phyloP scores from a whole-genome alignment of 2,888 invertebrate genomes.

The Sthenelais limicola region DNA sequence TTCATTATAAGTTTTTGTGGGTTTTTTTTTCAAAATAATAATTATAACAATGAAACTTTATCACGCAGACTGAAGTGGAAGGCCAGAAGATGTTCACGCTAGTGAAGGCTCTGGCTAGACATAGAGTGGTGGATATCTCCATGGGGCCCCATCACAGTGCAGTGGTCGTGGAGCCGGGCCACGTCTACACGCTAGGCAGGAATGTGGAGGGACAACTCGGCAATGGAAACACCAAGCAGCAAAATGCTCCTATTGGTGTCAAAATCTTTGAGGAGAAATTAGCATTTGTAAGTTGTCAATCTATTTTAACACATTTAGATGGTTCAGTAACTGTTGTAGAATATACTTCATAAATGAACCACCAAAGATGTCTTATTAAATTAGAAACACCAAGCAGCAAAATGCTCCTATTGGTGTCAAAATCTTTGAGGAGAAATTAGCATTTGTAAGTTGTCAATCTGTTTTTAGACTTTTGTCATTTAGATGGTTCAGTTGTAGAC shows the following conservation, averaged over 20 bases:
- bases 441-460: constrained; percentile 43
- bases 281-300: constrained; percentile 49
- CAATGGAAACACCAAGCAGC: constrained; percentile 72
- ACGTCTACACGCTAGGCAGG: constrained; percentile 79
- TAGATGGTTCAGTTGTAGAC: no score
- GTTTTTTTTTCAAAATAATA: neutral
- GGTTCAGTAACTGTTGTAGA: no score
- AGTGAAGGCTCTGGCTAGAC: constrained; percentile 74
- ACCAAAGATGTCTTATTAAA: no score
- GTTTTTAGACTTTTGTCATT: neutral
- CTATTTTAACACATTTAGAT: neutral
- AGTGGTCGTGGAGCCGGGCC: constrained; percentile 78
- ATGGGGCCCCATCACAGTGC: constrained; percentile 79
- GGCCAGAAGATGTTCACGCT: constrained; percentile 72
- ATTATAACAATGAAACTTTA: neutral
- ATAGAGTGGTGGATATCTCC: constrained; percentile 76
- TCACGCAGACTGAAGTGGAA: constrained; percentile 71
- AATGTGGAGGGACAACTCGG: constrained; percentile 80
- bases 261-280: constrained; percentile 72
- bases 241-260: constrained; percentile 72
- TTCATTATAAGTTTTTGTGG: no score
- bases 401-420: constrained; percentile 73
- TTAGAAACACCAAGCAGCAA: constrained; percentile 68
- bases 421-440: constrained; percentile 70
- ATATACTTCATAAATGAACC: no score